Conservation (phyloP, 2,888 invertebrate genomes). For the Agapostemon virescens region DNA sequence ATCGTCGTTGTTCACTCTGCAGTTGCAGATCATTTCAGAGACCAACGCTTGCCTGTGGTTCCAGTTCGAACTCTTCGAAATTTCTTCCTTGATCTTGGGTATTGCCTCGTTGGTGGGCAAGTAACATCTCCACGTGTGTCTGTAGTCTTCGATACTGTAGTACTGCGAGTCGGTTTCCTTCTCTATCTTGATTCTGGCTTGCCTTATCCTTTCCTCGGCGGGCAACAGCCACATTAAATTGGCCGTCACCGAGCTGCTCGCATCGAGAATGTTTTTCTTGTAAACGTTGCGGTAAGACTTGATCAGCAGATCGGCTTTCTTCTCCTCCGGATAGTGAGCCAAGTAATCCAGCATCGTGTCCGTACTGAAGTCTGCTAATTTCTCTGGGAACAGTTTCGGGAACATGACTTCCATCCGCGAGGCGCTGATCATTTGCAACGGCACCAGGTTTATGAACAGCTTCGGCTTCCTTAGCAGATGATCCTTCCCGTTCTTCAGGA, state of each 20-base stretch:
- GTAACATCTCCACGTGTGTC: constrained; percentile 70
- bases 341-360: constrained; percentile 55
- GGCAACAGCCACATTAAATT: constrained; percentile 66
- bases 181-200: constrained; percentile 67
- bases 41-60: constrained; percentile 60
- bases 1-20: constrained; percentile 73
- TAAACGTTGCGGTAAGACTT: constrained; percentile 68
- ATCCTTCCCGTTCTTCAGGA: constrained; percentile 68
- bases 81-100: constrained; percentile 64
- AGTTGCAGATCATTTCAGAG: constrained; percentile 70
- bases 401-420: constrained; percentile 67
- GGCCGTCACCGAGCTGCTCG: constrained; percentile 47
- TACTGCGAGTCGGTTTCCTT: not conserved
- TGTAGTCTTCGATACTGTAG: not conserved
- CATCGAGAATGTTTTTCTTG: constrained; percentile 54
- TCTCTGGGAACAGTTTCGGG: constrained; percentile 59
- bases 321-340: constrained; percentile 64
- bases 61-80: constrained; percentile 54
- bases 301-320: constrained; percentile 57
- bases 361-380: constrained; percentile 38
- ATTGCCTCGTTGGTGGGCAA: constrained; percentile 67
- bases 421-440: constrained; percentile 61
- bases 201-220: constrained; percentile 62
- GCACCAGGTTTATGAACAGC: constrained; percentile 61
- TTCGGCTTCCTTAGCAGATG: constrained; percentile 64